Evolutionary conservation across 2,797 vertebrate species (phyloP), one percentile per base, ranked within the genome.

Genomic region (Sphenodon punctatus): DNA sequence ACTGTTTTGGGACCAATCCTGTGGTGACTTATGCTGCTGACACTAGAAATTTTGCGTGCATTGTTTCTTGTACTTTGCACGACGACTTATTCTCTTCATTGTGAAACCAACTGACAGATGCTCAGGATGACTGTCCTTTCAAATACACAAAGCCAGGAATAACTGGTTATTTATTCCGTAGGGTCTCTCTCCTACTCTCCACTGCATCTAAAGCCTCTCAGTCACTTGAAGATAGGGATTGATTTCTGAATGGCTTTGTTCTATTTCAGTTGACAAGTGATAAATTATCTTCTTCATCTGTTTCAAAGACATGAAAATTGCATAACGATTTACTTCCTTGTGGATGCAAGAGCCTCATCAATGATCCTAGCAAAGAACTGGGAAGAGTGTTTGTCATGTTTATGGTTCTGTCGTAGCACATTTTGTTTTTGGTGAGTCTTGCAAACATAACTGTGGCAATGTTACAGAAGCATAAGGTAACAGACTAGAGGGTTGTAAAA

Each of bases 61-160:
- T 5, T 1, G 10, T 59, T 46, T 67, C 65, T 59, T 38, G 61
- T 70, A 34, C 58, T 60, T 73, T 75, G 56, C 45, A 67, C 59
- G 20, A 32, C 42, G 55, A 76, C 51, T 75, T 51, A 46, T 32
- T 53, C 15, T 60, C 45, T 53, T 64, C 27, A 39, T 65, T 85
- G 42, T 55, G 65, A 49, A 66, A 32, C 75, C 80, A 80, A 71
- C 12, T 12, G 36, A 83, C 58, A 60, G 17, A 41, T 36, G 38
- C 39, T 30, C 42, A 74, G 59, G n/a, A 23, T 69, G 75, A 36
- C 38, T 41, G 5, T 10, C 78, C 53, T 43, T 55, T 45, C 34
- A 73, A 72, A 66, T 10, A 41, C 12, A n/a, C 36, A 49, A 56
- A 67, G 32, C 25, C 32, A 15, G 45, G 53, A 42, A 63, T 64